Evolutionary conservation across 1,140 invertebrate genomes (phyloP).

Genomic region (Pseudomyrmex flavicornis): DNA sequence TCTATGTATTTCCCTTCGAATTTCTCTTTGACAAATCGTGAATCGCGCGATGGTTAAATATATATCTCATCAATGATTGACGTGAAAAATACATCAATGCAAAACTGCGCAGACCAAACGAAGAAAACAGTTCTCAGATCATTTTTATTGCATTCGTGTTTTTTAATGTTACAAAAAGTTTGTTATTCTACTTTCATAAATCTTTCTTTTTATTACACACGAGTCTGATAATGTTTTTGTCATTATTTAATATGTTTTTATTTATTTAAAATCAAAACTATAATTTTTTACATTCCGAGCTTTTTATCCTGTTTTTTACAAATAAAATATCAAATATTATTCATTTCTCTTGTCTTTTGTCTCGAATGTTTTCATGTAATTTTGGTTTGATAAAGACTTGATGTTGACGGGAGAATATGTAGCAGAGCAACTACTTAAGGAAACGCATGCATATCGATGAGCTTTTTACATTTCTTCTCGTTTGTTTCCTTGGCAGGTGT

Average conservation of each 20-base stretch:
- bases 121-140: background rate
- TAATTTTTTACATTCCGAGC: too few relatives aligned
- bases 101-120: background rate
- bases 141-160: conserved; percentile 1
- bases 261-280: too few relatives aligned
- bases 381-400: background rate
- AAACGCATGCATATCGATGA: conserved; percentile 1
- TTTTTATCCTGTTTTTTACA: too few relatives aligned
- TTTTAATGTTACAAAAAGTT: background rate
- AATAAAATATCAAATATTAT: background rate
- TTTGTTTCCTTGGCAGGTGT: conserved; percentile 49
- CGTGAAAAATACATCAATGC: conserved; percentile 8
- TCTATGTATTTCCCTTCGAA: background rate
- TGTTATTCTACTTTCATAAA: background rate
- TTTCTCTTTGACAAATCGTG: conserved; percentile 17
- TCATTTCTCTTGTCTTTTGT: background rate
- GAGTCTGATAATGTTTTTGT: too few relatives aligned
- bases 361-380: background rate
- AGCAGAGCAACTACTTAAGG: conserved; percentile 12
- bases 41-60: conserved; percentile 27
- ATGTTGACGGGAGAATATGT: background rate
- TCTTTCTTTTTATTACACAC: background rate
- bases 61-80: conserved; percentile 12
- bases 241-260: too few relatives aligned
- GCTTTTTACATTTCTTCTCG: background rate